Base-by-base conservation (phyloP, 2,888 invertebrate genomes). In the Caenorhabditis wallacei region DNA sequence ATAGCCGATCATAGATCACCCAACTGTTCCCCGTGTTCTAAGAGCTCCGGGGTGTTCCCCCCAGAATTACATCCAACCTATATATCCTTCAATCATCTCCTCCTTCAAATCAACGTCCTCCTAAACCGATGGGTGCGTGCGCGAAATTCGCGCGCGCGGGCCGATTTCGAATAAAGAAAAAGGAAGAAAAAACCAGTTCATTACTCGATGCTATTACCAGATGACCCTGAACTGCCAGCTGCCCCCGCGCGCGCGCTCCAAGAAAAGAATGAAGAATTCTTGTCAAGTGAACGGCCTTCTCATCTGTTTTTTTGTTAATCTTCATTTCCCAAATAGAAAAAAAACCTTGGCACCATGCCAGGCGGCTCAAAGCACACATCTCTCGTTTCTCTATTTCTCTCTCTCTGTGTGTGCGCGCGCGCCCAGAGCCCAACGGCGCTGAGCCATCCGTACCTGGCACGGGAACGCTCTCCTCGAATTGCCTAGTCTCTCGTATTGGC, bases 171-270 rank as follows among this genome's bases (percentile, higher is more conserved):
- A 43, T 43, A 13, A 13, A 16, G 11, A 54, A 26, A 66, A n/a
- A n/a, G n/a, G n/a, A n/a, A 56, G 43, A 64, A 74, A 75, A 75
- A 75, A 75, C 74, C 64, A 75, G 74, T 75, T 66, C 63, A 66
- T 75, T 75, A 75, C 74, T 74, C 30, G 35, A 7, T 35, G 4
- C 35, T 40, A 40, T 8, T 30, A 37, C 46, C 66, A 75, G 66
- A 75, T 75, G 74, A 75, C 74, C 74, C 74, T 75, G 74, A 75
- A 75, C 74, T 75, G 66, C 35, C 59, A 66, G 56, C 69, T 54
- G 69, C 69, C 56, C 46, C 54, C 43, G 40, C 37, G 30, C 11
- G n/a, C n/a, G 24, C 24, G 30, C 4, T 24, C 5, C 8, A 24
- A 26, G 35, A 35, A 48, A 8, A 51, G 3, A 51, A 48, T 18